Percentiles rank a stretch among this genome's conserved stretches.
These are phyloP conservation scores for Hypsibius dujardini DNA, from an alignment of 1,140 invertebrate genomes.

Conservation along the genomic window DNA sequence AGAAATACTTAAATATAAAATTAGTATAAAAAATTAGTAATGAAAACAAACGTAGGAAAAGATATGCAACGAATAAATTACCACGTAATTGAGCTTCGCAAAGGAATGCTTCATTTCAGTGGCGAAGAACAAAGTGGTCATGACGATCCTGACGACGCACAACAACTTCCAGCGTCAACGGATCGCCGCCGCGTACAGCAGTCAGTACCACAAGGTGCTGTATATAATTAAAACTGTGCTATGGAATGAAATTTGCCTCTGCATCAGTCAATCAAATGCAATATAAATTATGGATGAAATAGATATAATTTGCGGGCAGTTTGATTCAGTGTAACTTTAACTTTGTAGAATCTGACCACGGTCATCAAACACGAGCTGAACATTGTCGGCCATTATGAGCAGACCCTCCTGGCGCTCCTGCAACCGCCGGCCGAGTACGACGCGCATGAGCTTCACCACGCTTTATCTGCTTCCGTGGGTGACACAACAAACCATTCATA, in stretches of 20 bases:
- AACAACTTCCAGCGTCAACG: not conserved
- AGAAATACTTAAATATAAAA: too few relatives aligned
- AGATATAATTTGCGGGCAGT: too few relatives aligned
- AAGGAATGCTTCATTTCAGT: not conserved
- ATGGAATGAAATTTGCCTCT: too few relatives aligned
- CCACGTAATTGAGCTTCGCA: too few relatives aligned
- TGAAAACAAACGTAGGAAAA: too few relatives aligned
- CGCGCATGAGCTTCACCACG: not conserved
- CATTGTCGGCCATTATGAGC: not conserved
- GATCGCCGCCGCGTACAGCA: not conserved
- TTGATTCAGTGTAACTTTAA: too few relatives aligned
- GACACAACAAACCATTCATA: too few relatives aligned
- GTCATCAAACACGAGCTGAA: conserved; percentile 9
- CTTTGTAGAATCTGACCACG: not conserved
- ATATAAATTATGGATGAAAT: too few relatives aligned
- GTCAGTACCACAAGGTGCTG: not conserved
- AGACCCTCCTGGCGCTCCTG: not conserved
- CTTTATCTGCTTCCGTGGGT: not conserved
- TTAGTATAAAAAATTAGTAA: too few relatives aligned
- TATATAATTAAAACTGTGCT: too few relatives aligned
- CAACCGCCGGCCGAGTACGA: not conserved
- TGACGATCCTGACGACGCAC: conserved; percentile 27
- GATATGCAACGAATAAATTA: too few relatives aligned
- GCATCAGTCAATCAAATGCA: too few relatives aligned
- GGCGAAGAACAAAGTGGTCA: conserved; percentile 5